Evolutionary conservation across 1,140 invertebrate genomes (phyloP).

Genomic region (Antheraea pernyi): DNA sequence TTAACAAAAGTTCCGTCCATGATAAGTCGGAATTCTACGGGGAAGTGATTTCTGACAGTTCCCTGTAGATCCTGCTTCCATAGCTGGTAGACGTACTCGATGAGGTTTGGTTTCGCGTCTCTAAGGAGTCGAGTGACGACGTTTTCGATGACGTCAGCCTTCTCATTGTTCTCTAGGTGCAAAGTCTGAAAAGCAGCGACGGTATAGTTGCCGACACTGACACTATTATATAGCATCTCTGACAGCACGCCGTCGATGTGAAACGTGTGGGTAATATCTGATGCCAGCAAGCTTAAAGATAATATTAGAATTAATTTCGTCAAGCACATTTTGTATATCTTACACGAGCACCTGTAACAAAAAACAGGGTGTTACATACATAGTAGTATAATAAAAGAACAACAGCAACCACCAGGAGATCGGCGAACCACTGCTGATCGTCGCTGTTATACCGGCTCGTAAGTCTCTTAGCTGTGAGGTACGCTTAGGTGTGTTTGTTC

Average conservation of each 20-base stretch:
- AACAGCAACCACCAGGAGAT: too few relatives aligned
- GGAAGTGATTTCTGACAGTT: background rate
- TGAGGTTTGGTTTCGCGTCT: background rate
- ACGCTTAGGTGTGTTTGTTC: too few relatives aligned
- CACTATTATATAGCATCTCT: constrained; percentile 1
- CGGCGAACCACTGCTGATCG: too few relatives aligned
- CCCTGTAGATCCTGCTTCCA: background rate
- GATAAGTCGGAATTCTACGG: constrained; percentile 9
- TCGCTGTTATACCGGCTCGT: too few relatives aligned
- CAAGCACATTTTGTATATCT: too few relatives aligned
- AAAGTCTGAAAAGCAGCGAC: background rate
- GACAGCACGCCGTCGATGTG: background rate
- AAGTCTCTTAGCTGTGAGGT: too few relatives aligned
- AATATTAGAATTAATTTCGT: too few relatives aligned
- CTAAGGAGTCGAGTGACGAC: constrained; percentile 4
- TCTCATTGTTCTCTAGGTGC: background rate
- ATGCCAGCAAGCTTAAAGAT: background rate
- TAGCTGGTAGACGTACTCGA: background rate
- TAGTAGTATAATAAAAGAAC: too few relatives aligned
- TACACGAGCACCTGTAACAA: too few relatives aligned
- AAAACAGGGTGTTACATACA: too few relatives aligned
- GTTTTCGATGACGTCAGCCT: background rate
- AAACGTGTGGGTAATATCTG: background rate
- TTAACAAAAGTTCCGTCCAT: background rate
- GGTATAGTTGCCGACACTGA: background rate